Percentiles rank a stretch among this genome's conserved stretches.
These are phyloP conservation scores for Etheostoma cragini DNA, from an alignment of 2,113 vertebrate species.

Conservation along the genomic window DNA sequence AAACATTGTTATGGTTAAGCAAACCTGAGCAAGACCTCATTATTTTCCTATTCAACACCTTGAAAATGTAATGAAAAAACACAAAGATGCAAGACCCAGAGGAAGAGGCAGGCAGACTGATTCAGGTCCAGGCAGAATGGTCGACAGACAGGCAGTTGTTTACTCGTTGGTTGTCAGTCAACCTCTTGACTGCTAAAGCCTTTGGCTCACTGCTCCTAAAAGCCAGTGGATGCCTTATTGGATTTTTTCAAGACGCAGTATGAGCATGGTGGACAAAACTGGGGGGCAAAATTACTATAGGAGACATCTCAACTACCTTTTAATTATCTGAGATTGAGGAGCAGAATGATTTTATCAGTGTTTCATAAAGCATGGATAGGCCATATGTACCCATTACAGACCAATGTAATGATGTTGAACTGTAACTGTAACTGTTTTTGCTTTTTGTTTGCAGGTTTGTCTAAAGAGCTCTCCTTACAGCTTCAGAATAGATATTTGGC, in stretches of 20 bases:
- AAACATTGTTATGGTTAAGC: conserved; percentile 30
- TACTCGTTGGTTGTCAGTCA: conserved; percentile 3
- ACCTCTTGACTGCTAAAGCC: background rate
- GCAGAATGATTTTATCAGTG: too few relatives aligned
- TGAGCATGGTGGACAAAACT: background rate
- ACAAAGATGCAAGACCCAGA: background rate
- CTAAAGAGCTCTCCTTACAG: too few relatives aligned
- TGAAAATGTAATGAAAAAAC: conserved; percentile 7
- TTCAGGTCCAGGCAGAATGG: background rate
- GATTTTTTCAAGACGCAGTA: background rate
- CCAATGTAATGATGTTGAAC: too few relatives aligned
- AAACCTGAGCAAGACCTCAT: conserved; percentile 41
- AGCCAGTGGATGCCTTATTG: background rate
- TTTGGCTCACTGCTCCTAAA: background rate
- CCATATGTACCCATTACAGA: background rate
- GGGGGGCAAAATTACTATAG: background rate
- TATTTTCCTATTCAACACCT: conserved; percentile 46
- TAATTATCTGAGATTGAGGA: too few relatives aligned
- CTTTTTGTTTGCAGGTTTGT: too few relatives aligned
- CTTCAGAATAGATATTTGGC: too few relatives aligned
- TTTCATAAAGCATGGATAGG: background rate
- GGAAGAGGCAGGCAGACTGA: background rate
- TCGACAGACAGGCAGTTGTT: conserved; percentile 31
- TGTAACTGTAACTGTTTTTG: too few relatives aligned
- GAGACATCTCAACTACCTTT: background rate